Percentiles rank a stretch among this genome's conserved stretches.
phyloP scores from a whole-genome alignment of 2,113 vertebrate genomes.

The Trogon melanurus region DNA sequence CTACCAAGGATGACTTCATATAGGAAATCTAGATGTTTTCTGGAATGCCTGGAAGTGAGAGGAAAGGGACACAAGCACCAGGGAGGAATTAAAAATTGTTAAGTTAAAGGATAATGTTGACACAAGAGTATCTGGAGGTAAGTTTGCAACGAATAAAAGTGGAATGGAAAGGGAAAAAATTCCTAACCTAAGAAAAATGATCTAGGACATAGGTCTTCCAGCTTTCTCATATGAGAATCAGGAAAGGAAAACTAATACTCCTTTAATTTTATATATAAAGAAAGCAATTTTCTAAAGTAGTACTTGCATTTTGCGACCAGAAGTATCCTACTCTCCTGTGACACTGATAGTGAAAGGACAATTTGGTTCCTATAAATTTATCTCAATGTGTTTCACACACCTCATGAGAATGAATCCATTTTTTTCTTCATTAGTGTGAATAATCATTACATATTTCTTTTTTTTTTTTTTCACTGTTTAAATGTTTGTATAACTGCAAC shows the following conservation, averaged over 20 bases:
- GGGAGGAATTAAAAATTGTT: neutral
- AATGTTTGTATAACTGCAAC: neutral
- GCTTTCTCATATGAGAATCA: neutral
- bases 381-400: neutral
- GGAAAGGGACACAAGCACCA: neutral
- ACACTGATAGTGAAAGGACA: neutral
- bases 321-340: neutral
- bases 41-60: neutral
- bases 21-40: neutral
- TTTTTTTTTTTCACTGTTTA: neutral
- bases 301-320: neutral
- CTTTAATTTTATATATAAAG: neutral
- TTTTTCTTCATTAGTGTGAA: neutral
- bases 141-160: neutral
- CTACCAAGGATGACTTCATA: neutral
- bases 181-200: neutral
- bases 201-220: neutral
- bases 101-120: neutral
- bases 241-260: neutral
- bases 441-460: neutral
- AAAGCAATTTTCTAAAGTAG: neutral
- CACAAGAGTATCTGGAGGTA: neutral
- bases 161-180: neutral
- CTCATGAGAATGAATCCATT: neutral
- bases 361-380: neutral